Conservation (phyloP, 2,888 invertebrate species). For the Allophyes oxyacanthae region DNA sequence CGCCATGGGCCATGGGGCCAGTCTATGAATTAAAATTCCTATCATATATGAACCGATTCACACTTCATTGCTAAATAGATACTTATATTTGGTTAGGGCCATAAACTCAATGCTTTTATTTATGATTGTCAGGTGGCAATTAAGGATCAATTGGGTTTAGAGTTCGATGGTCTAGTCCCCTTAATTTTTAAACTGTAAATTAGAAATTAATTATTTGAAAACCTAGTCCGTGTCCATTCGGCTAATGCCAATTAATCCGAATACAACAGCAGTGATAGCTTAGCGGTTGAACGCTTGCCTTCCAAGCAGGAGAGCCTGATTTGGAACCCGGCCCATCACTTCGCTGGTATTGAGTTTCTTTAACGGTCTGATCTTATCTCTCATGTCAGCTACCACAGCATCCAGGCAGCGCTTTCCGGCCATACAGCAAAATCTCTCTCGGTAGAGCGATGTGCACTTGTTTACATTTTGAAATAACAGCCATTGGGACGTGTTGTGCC, state of each 20-base stretch:
- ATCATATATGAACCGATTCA: slow-evolving; percentile 39
- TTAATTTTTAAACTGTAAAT: slow-evolving; percentile 24
- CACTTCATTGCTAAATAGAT: slow-evolving; percentile 44
- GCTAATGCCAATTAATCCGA: too few relatives aligned
- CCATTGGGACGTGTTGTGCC: not conserved
- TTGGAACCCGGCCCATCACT: too few relatives aligned
- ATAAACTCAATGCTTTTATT: slow-evolving; percentile 41
- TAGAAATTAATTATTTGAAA: not conserved
- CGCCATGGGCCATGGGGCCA: slow-evolving; percentile 14
- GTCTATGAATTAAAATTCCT: slow-evolving; percentile 46
- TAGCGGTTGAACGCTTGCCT: too few relatives aligned
- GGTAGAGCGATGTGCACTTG: too few relatives aligned
- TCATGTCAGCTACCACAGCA: too few relatives aligned
- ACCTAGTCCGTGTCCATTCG: too few relatives aligned
- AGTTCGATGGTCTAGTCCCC: slow-evolving; percentile 35
- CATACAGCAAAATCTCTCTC: not conserved
- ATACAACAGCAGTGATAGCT: too few relatives aligned
- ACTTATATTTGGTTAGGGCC: slow-evolving; percentile 37
- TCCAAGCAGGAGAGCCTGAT: too few relatives aligned
- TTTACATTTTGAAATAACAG: not conserved
- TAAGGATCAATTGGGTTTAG: slow-evolving; percentile 7
- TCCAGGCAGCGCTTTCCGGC: too few relatives aligned
- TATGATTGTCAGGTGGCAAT: slow-evolving; percentile 26
- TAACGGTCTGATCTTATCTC: too few relatives aligned
- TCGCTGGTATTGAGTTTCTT: too few relatives aligned